phyloP scores from a whole-genome alignment of 2,113 vertebrate genomes.

The Hydropotes inermis region DNA sequence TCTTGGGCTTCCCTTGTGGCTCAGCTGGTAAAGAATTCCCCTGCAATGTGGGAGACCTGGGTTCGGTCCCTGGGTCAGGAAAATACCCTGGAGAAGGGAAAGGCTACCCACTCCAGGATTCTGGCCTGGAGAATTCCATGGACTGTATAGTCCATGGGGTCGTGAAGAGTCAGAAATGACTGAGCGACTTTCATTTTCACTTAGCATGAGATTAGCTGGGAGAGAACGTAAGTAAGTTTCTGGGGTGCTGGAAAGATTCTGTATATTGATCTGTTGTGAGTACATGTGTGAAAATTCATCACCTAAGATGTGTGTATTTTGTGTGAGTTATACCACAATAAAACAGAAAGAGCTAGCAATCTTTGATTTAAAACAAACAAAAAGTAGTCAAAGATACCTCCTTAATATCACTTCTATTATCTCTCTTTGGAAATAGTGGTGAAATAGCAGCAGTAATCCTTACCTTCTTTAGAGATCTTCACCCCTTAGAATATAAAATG shows the following conservation, averaged over 20 bases:
- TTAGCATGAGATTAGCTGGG: not conserved
- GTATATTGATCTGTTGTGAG: not conserved
- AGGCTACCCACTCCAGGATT: not conserved
- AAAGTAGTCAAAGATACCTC: not conserved
- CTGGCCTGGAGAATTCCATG: not conserved
- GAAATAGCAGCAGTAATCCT: not conserved
- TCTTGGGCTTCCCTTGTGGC: not conserved
- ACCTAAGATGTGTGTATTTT: not conserved
- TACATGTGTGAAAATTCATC: not conserved
- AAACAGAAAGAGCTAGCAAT: conserved; percentile 9
- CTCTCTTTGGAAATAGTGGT: not conserved
- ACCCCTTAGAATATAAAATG: not conserved
- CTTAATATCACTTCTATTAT: conserved; percentile 7
- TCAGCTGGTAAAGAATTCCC: not conserved
- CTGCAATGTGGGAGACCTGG: not conserved
- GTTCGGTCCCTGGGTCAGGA: not conserved
- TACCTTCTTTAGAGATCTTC: not conserved
- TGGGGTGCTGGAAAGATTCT: not conserved
- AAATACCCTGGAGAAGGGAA: not conserved
- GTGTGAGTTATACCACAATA: not conserved
- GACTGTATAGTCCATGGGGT: not conserved
- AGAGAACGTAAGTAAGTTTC: not conserved
- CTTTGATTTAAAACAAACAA: not conserved
- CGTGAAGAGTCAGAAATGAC: not conserved
- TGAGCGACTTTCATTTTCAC: not conserved